Conservation (phyloP, 2,113 vertebrate genomes). For the Romanogobio albipinnatus region DNA sequence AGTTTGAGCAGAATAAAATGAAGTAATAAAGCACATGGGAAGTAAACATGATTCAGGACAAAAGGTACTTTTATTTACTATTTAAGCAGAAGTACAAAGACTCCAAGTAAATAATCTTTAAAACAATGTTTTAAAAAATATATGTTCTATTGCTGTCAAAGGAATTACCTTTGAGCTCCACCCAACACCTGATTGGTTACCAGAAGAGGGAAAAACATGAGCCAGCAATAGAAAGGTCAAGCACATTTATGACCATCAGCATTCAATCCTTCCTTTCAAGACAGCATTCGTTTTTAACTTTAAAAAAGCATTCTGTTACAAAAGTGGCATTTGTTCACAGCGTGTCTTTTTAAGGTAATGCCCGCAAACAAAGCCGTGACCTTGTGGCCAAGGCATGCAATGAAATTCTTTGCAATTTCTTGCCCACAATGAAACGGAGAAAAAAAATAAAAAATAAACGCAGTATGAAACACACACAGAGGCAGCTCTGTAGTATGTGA, state of each 20-base stretch:
- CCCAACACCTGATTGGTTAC: constrained; percentile 14
- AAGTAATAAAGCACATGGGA: not conserved
- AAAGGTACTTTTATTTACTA: constrained; percentile 17
- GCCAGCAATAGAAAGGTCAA: constrained; percentile 55
- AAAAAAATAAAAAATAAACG: not conserved
- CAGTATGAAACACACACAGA: constrained; percentile 45
- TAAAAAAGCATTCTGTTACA: constrained; percentile 8
- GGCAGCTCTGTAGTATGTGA: not conserved
- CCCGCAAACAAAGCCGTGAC: constrained; percentile 42
- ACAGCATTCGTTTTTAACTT: constrained; percentile 28
- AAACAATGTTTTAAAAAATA: not conserved
- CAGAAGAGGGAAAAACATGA: constrained; percentile 13
- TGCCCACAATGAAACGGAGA: constrained; percentile 49
- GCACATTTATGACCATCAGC: constrained; percentile 53
- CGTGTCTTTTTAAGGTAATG: constrained; percentile 29
- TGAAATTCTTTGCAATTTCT: constrained; percentile 58
- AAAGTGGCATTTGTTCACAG: constrained; percentile 59
- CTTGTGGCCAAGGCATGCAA: constrained; percentile 25
- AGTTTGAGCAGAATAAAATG: not conserved
- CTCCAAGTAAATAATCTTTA: not conserved
- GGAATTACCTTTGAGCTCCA: constrained; percentile 15
- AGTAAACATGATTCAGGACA: constrained; percentile 13
- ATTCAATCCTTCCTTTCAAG: constrained; percentile 44
- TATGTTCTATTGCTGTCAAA: not conserved
- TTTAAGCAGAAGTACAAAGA: not conserved